These are phyloP conservation scores for Microplitis manilae DNA, from an alignment of 2,888 invertebrate genomes.

Conservation along the genomic window DNA sequence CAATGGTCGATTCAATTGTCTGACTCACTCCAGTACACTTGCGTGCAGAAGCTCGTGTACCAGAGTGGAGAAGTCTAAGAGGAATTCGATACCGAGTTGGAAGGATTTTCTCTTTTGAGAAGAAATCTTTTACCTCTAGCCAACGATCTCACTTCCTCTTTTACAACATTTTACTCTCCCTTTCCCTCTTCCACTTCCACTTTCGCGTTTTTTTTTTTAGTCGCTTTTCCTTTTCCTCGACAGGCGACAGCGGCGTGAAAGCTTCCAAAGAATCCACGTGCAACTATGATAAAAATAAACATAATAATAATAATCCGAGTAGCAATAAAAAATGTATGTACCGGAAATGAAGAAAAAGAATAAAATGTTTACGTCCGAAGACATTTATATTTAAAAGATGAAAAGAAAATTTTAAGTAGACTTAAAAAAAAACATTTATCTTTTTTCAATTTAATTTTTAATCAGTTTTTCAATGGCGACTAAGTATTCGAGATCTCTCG, in stretches of 20 bases:
- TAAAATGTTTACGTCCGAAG: background rate
- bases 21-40: constrained; percentile 25
- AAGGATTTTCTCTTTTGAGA: constrained; percentile 29
- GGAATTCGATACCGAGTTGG: constrained; percentile 25
- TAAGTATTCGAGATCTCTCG: too few relatives aligned
- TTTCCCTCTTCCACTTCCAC: too few relatives aligned
- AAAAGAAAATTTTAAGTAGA: background rate
- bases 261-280: constrained; percentile 17
- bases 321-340: background rate
- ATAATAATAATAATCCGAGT: background rate
- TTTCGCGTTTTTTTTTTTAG: too few relatives aligned
- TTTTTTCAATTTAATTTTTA: too few relatives aligned
- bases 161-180: background rate
- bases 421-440: background rate
- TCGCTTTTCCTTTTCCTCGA: constrained; percentile 11
- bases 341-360: background rate
- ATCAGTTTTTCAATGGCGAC: too few relatives aligned
- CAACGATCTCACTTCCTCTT: background rate
- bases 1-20: constrained; percentile 34
- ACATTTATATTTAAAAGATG: background rate
- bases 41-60: background rate
- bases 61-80: background rate
- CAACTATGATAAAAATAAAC: background rate
- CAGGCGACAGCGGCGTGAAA: constrained; percentile 26
- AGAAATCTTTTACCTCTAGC: constrained; percentile 27